Percentiles rank a stretch among this genome's conserved stretches.
Evolutionary conservation across 2,113 vertebrate genomes (phyloP).

Genomic region (Fulica atra): DNA sequence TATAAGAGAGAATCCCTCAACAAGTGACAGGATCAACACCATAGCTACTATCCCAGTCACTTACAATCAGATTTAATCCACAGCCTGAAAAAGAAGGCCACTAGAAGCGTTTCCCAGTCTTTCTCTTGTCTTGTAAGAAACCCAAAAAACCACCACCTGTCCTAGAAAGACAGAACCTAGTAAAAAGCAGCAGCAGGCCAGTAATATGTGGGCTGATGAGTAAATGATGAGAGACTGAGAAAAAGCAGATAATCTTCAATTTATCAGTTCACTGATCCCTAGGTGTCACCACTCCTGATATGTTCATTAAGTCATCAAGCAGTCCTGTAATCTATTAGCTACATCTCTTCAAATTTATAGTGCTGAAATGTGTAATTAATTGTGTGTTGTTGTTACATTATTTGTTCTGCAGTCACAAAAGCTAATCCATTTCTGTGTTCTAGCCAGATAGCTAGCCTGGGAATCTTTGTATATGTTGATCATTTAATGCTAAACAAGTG

Average conservation of each 20-base stretch:
- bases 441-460: not conserved
- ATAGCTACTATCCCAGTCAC: not conserved
- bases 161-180: constrained; percentile 12
- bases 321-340: not conserved
- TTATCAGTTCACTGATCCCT: constrained; percentile 7
- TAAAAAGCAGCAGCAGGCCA: constrained; percentile 80
- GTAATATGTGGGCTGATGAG: constrained; percentile 70
- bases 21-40: not conserved
- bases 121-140: not conserved
- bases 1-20: not conserved
- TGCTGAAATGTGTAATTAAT: not conserved
- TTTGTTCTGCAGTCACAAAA: constrained; percentile 20
- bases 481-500: constrained; percentile 16
- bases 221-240: constrained; percentile 16
- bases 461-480: not conserved
- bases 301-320: not conserved
- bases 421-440: not conserved
- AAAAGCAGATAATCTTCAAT: constrained; percentile 68
- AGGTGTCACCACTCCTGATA: not conserved
- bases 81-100: not conserved
- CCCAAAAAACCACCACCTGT: not conserved
- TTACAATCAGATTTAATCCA: not conserved
- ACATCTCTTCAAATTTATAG: not conserved
- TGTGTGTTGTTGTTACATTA: not conserved
- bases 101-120: not conserved